Evolutionary conservation across 2,113 vertebrate genomes (phyloP).

Genomic region (Chiloscyllium plagiosum): DNA sequence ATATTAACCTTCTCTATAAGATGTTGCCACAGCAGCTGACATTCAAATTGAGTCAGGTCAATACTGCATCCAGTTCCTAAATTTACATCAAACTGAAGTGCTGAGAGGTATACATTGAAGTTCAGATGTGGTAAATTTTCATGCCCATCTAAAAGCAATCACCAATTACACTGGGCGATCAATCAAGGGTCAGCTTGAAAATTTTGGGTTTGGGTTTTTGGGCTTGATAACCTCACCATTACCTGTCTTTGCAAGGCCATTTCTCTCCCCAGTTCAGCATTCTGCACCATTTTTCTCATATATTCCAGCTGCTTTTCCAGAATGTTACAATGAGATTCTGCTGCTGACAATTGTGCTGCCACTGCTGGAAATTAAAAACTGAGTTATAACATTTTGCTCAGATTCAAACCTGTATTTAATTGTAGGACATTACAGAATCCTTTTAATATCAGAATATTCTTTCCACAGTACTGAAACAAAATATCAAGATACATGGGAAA

Average conservation of each 20-base stretch:
- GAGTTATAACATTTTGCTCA: slow-evolving; percentile 38
- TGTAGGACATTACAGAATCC: not conserved
- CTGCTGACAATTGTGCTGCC: slow-evolving; percentile 69
- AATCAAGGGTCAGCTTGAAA: not conserved
- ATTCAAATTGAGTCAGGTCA: not conserved
- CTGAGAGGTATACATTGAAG: not conserved
- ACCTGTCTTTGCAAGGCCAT: slow-evolving; percentile 78
- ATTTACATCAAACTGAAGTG: not conserved
- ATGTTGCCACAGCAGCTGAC: not conserved
- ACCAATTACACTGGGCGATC: not conserved
- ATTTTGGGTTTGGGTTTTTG: not conserved
- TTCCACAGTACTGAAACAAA: not conserved
- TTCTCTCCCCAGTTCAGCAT: slow-evolving; percentile 67
- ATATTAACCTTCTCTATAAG: too few species aligned
- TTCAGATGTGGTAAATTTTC: not conserved
- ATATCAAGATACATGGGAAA: not conserved
- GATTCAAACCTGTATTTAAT: not conserved
- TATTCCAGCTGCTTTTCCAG: slow-evolving; percentile 84
- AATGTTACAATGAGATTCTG: slow-evolving; percentile 75
- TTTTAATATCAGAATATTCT: not conserved
- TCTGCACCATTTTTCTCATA: slow-evolving; percentile 77
- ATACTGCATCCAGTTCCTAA: not conserved
- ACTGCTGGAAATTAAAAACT: slow-evolving; percentile 64
- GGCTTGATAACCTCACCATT: not conserved
- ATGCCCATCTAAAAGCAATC: too few species aligned